Base-by-base conservation (phyloP, 2,888 invertebrate species). In the Cephonodes hylas region DNA sequence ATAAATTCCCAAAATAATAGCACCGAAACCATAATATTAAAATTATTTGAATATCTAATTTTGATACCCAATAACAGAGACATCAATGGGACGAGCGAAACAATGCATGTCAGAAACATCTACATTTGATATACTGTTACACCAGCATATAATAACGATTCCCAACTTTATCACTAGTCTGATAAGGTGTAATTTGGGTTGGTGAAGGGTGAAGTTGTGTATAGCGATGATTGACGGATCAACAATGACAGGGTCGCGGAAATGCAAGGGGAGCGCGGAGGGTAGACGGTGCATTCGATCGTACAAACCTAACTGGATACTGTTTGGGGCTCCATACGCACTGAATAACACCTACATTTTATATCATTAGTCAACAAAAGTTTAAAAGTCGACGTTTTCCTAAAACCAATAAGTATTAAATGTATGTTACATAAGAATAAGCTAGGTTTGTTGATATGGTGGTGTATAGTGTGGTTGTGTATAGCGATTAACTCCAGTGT, bases 61-160 rank as follows among this genome's bases (percentile, higher is more conserved):
- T 53, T 25, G 25, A 25, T 27, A 27, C 27, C 10, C 20, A 42
- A 22, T 7, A 58, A 58, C 58, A 42, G 25, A 58, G 42, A 58
- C 34, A 58, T 42, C 42, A 42, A 23, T 42, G 57, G 25, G 7
- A 64, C 48, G 60, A 62, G 27, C 25, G 61, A 65, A 63, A 73
- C 71, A 73, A 75, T 72, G 60, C 64, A 63, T 66, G 68, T 62
- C 72, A 67, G 64, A 67, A 65, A 70, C 80, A 78, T 80, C 73
- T 77, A 73, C 72, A 74, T 76, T 71, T 68, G 68, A 77, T 80
- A 77, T 75, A 70, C 65, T 61, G 71, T 76, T 75, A 76, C 75
- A 42, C 10, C 53, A 42, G 5, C 18, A n/a, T 7, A 13, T 3
- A 42, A 2, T 20, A n/a, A 4, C 53, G 5, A 53, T 38, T 53